A percentile compares a stretch with the other conserved stretches of the same genome.
phyloP scores from a whole-genome alignment of 2,888 invertebrate genomes.

The Serripes groenlandicus region DNA sequence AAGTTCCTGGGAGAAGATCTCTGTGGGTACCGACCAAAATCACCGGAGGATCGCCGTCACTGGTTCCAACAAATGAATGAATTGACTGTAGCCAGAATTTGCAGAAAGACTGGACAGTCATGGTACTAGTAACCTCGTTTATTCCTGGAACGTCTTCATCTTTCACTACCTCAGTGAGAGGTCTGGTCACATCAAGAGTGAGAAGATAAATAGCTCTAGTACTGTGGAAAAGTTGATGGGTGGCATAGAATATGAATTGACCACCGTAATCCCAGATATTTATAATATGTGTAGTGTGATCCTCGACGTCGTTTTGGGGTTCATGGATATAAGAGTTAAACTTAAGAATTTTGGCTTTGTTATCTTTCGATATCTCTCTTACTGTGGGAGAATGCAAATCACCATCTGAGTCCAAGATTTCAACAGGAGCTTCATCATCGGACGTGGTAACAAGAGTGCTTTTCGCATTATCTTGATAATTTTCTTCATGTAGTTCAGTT shows the following conservation, averaged over 20 bases:
- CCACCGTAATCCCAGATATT: conserved; percentile 41
- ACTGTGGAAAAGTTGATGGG: conserved; percentile 36
- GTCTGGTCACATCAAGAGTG: conserved; percentile 4
- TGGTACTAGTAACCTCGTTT: neutral
- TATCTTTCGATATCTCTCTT: neutral
- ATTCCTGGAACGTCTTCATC: conserved; percentile 13
- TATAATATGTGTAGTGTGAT: neutral
- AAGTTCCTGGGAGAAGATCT: conserved; percentile 16
- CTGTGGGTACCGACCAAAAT: conserved; percentile 51
- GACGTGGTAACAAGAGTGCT: no score
- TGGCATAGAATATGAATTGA: conserved; percentile 38
- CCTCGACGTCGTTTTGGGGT: neutral
- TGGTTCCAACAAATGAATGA: conserved; percentile 41
- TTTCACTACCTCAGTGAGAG: conserved; percentile 3
- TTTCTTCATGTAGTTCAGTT: no score
- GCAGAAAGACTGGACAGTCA: conserved; percentile 12
- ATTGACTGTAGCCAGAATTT: conserved; percentile 46
- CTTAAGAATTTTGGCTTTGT: neutral
- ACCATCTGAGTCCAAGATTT: neutral
- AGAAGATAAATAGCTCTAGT: conserved; percentile 25
- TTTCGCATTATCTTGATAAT: no score
- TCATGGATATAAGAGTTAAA: neutral
- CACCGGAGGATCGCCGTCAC: conserved; percentile 32
- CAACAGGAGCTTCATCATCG: no score
- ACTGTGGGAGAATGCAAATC: neutral